These are phyloP conservation scores for Dendronephthya gigantea DNA, from an alignment of 64 coral and sea anemone genomes.

Conservation along the genomic window DNA sequence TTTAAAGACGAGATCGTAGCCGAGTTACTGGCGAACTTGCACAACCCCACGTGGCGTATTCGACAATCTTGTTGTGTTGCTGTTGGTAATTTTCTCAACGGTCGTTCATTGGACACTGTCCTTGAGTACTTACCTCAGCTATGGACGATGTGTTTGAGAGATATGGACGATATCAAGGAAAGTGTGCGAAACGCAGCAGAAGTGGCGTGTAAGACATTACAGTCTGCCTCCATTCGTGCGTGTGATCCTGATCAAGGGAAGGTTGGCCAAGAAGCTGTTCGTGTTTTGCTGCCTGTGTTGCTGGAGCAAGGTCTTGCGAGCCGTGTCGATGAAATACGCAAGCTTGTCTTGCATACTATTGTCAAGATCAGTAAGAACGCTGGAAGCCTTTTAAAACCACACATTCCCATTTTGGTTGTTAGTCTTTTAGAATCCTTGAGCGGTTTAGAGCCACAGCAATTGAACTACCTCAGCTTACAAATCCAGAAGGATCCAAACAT, in stretches of 20 bases:
- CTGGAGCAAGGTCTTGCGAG: conserved; percentile 71
- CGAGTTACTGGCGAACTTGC: conserved; percentile 68
- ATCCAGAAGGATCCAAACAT: conserved; percentile 73
- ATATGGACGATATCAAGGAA: conserved; percentile 89
- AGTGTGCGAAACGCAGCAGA: conserved; percentile 82
- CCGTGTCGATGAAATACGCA: conserved; percentile 66
- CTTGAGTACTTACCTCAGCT: conserved; percentile 66
- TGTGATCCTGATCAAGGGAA: conserved; percentile 92
- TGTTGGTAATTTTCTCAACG: conserved; percentile 77
- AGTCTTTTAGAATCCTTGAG: conserved; percentile 83
- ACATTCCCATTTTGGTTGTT: conserved; percentile 70
- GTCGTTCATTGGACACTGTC: conserved; percentile 63
- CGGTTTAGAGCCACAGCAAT: conserved; percentile 75
- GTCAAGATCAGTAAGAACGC: conserved; percentile 98
- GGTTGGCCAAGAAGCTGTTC: conserved; percentile 58
- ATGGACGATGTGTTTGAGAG: conserved; percentile 77
- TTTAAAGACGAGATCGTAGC: conserved; percentile 73
- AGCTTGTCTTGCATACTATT: conserved; percentile 43
- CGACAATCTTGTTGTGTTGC: conserved; percentile 91
- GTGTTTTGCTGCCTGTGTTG: conserved; percentile 55
- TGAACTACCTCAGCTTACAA: conserved; percentile 92
- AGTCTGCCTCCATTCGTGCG: conserved; percentile 53
- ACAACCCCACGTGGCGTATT: conserved; percentile 75
- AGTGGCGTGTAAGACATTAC: conserved; percentile 63
- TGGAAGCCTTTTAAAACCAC: conserved; percentile 72